phyloP scores from a whole-genome alignment of 2,888 invertebrate species.

The Thymelicus sylvestris region DNA sequence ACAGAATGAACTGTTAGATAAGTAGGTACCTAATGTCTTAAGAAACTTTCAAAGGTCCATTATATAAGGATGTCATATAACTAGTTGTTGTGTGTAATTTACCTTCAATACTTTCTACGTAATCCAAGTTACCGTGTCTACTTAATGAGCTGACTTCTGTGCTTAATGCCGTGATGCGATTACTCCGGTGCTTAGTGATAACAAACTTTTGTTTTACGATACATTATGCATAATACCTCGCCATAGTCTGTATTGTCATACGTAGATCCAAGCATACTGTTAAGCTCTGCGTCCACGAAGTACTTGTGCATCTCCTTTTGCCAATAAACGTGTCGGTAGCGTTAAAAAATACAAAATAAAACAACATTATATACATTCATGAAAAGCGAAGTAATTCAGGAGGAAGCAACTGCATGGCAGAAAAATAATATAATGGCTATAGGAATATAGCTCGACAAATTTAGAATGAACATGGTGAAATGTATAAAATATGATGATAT shows the following conservation, averaged over 20 bases:
- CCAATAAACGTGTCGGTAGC: slow-evolving; percentile 80
- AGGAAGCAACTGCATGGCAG: slow-evolving; percentile 15
- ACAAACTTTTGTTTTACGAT: slow-evolving; percentile 29
- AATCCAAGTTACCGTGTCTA: slow-evolving; percentile 4
- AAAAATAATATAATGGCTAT: slow-evolving; percentile 23
- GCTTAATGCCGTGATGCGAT: slow-evolving; percentile 24
- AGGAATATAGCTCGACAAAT: neutral
- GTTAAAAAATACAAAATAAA: slow-evolving; percentile 79
- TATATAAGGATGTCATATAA: too few species aligned
- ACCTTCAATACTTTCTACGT: neutral
- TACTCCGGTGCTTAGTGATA: slow-evolving; percentile 34
- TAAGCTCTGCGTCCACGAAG: slow-evolving; percentile 93
- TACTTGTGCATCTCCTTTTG: slow-evolving; percentile 91
- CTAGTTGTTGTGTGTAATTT: too few species aligned
- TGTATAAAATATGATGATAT: too few species aligned
- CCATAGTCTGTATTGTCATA: slow-evolving; percentile 83
- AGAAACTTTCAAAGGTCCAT: too few species aligned
- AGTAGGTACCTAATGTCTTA: too few species aligned
- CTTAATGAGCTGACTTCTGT: slow-evolving; percentile 17
- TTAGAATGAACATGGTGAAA: neutral
- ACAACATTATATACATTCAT: slow-evolving; percentile 54
- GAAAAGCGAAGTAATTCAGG: slow-evolving; percentile 16
- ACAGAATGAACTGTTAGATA: too few species aligned
- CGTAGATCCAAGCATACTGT: slow-evolving; percentile 88
- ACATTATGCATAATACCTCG: slow-evolving; percentile 65